Evolutionary conservation across 2,797 vertebrate genomes (phyloP), one percentile per base, ranked within the genome.

Genomic region (Epinephelus malabaricus): DNA sequence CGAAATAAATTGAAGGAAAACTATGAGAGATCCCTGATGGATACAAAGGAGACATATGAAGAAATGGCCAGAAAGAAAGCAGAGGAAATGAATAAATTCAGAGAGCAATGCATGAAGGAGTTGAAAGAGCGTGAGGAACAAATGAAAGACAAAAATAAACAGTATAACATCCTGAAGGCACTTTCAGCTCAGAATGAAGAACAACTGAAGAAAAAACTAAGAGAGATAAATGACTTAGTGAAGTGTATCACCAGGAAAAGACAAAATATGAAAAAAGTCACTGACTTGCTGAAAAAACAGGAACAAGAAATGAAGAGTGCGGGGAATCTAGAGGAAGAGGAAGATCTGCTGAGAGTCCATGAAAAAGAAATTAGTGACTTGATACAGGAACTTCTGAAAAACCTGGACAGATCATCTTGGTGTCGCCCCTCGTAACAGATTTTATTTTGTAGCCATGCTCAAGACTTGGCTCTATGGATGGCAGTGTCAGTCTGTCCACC

Each of bases 301-400:
- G 34, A 60, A 40, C 11, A 40, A 21, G 34, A 60, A 13, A 59
- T 34, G 19, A 13, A 2, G 3, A 7, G 2, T 8, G 15, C 4
- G 17, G 10, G 1, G 30, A 34, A 13, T 59, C 30, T 5, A 17
- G 9, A 38, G 18, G 4, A 12, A 40, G 38, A 14, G 6, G 34
- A 60, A n/a, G 13, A 21, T 5, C 30, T 60, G 58, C 11, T 40
- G 19, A 7, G 38, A 40, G 13, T 11, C 2, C 58, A 60, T 21
- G 58, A 60, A n/a, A n/a, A 60, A n/a, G 18, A 59, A 59, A n/a
- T 38, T 13, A 59, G 56, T 59, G 56, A 59, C 18, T n/a, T 59
- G 56, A 59, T 59, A 12, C 18, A 19, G 34, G 30, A n/a, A 59
- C 56, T 59, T 13, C 30, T 59, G 56, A n/a, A n/a, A 10, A 18